phyloP scores from a whole-genome alignment of 2,797 vertebrate species.

The Carapus acus region DNA sequence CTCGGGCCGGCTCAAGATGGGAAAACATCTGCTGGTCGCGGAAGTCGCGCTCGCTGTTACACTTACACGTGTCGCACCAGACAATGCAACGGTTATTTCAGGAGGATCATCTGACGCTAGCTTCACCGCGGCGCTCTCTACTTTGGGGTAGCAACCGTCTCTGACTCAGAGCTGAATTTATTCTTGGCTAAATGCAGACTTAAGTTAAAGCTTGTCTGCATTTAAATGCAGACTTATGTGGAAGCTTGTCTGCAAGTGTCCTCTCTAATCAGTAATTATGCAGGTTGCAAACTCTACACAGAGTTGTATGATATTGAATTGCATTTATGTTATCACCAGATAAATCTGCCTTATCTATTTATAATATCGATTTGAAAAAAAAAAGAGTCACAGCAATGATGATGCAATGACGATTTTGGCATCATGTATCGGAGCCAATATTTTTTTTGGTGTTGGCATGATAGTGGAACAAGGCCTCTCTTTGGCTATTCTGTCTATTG shows the following conservation, averaged over 20 bases:
- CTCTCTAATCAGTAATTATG: slow-evolving; percentile 15
- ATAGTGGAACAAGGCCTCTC: slow-evolving; percentile 25
- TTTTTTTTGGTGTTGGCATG: slow-evolving; percentile 32
- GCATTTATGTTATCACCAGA: too few relatives aligned
- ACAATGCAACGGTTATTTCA: slow-evolving; percentile 46
- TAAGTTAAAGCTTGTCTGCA: slow-evolving; percentile 29
- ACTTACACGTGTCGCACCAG: slow-evolving; percentile 16
- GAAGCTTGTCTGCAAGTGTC: slow-evolving; percentile 28
- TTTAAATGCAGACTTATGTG: slow-evolving; percentile 27
- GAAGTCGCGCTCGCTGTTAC: slow-evolving; percentile 30
- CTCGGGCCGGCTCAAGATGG: slow-evolving; percentile 17
- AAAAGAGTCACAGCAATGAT: too few relatives aligned
- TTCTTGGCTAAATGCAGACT: slow-evolving; percentile 43
- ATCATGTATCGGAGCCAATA: too few relatives aligned
- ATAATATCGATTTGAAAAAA: too few relatives aligned
- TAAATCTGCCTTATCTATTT: too few relatives aligned
- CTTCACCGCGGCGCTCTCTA: slow-evolving; percentile 41
- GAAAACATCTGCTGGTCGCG: slow-evolving; percentile 34
- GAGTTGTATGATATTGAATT: neutral
- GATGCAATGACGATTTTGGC: too few relatives aligned
- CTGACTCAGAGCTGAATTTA: slow-evolving; percentile 50
- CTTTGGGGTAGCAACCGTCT: slow-evolving; percentile 42
- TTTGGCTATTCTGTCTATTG: slow-evolving; percentile 37
- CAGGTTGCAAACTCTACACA: neutral
- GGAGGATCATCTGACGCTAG: slow-evolving; percentile 40